Evolutionary conservation across 2,797 vertebrate genomes (phyloP), one percentile per base, ranked within the genome.

Genomic region (Clarias pachynema): DNA sequence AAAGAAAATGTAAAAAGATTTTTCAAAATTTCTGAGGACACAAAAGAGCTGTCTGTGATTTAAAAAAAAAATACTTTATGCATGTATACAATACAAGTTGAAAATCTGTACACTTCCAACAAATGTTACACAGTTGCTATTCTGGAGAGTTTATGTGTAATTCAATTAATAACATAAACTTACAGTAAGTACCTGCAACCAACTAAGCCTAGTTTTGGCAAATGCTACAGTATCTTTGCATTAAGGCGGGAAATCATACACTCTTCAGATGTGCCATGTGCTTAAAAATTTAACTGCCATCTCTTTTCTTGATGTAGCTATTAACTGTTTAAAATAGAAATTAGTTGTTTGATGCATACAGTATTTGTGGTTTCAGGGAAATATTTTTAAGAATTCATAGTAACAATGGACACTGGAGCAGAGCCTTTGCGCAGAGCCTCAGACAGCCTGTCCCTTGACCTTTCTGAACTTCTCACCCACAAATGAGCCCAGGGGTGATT

Each of bases 401-500:
- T 60, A 24, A 31, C 9, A 3, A 15, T 29, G 53, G 18, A 53
- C 8, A 31, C 26, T 31, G 53, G 31, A 56, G n/a, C 9, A 74
- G 3, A 74, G 3, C 8, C 15, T 57, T 59, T 56, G 49, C 1
- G n/a, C 73, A 31, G 73, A 5, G 2, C 18, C 1, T 24, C 53
- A 77, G 26, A 3, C 20, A 14, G 15, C 20, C 57, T 79, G 57
- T 37, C 10, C 34, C 5, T 37, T 62, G 70, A 81, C 79, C 79
- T 86, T 82, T 75, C 70, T 29, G 18, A 24, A 53, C 31, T 60
- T n/a, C 44, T 65, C 49, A 40, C 56, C 5, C 31, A 60, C 31
- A 78, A 31, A 24, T 5, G 31, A 82, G 15, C 44, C 79, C 84
- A 31, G 49, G 60, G 70, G 84, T 74, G 60, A 26, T 75, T 53